Conservation (phyloP, 2,888 invertebrate genomes). For the Parnassius mnemosyne region DNA sequence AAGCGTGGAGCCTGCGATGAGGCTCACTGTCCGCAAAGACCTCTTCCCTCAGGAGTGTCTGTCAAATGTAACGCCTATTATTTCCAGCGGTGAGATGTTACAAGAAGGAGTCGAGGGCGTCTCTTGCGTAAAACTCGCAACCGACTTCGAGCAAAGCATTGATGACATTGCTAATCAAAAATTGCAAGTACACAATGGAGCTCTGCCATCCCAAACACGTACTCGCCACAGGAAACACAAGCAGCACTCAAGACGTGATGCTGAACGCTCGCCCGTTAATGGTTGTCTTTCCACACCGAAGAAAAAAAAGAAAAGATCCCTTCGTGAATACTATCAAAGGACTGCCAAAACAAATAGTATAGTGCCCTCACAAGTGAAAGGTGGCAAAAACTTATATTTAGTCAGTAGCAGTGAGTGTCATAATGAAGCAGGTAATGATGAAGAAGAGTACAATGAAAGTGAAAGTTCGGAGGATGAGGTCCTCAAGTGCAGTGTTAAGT, state of each 20-base stretch:
- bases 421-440: conserved; percentile 53
- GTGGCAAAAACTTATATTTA: conserved; percentile 78
- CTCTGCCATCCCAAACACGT: conserved; percentile 53
- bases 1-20: conserved; percentile 51
- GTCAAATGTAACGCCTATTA: conserved; percentile 46
- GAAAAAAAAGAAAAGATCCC: conserved; percentile 64
- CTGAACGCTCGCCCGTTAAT: conserved; percentile 54
- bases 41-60: conserved; percentile 67
- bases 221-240: conserved; percentile 70
- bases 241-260: conserved; percentile 62
- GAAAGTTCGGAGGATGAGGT: conserved; percentile 75
- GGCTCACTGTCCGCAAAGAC: conserved; percentile 76
- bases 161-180: conserved; percentile 71
- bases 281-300: conserved; percentile 63
- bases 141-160: conserved; percentile 76
- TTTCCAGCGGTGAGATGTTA: conserved; percentile 46
- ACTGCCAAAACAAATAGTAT: conserved; percentile 58
- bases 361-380: conserved; percentile 65
- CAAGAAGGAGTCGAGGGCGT: conserved; percentile 54
- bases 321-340: conserved; percentile 51
- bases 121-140: conserved; percentile 72
- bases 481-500: conserved; percentile 71
- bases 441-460: conserved; percentile 48
- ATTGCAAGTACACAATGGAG: conserved; percentile 61
- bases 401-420: conserved; percentile 76